phyloP scores from a whole-genome alignment of 2,888 invertebrate genomes.

The Ischnus inquisitorius region DNA sequence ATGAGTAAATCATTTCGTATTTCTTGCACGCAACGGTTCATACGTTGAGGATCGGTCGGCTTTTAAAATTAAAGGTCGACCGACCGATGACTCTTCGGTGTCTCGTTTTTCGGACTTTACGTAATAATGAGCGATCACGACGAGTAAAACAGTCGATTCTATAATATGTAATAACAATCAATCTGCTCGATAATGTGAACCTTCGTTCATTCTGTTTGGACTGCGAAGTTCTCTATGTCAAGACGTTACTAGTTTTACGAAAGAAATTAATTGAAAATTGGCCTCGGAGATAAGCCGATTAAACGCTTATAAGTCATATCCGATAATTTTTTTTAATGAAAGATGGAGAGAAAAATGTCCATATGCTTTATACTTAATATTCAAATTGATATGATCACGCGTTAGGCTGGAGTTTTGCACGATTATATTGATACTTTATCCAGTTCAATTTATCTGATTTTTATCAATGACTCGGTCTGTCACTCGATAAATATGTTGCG shows the following conservation, averaged over 20 bases:
- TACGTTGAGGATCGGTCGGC: not conserved
- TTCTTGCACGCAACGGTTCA: not conserved
- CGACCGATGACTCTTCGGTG: not conserved
- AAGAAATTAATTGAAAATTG: not conserved
- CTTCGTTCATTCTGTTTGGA: not conserved
- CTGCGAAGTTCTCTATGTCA: not conserved
- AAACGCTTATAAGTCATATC: no score
- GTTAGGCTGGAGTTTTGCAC: no score
- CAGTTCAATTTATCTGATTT: no score
- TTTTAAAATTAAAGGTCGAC: conserved; percentile 73
- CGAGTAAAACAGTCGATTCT: not conserved
- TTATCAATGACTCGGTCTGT: no score
- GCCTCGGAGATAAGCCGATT: no score
- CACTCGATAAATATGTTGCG: no score
- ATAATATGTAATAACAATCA: not conserved
- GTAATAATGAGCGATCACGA: not conserved
- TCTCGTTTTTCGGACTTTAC: not conserved
- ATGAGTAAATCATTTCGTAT: conserved; percentile 74
- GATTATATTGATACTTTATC: no score
- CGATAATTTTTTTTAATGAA: not conserved
- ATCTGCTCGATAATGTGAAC: not conserved
- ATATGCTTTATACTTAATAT: no score
- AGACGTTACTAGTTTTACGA: not conserved
- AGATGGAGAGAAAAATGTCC: not conserved
- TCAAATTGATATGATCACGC: no score